Evolutionary conservation across 2,888 invertebrate species (phyloP).

Genomic region (Sialis fuliginosa): DNA sequence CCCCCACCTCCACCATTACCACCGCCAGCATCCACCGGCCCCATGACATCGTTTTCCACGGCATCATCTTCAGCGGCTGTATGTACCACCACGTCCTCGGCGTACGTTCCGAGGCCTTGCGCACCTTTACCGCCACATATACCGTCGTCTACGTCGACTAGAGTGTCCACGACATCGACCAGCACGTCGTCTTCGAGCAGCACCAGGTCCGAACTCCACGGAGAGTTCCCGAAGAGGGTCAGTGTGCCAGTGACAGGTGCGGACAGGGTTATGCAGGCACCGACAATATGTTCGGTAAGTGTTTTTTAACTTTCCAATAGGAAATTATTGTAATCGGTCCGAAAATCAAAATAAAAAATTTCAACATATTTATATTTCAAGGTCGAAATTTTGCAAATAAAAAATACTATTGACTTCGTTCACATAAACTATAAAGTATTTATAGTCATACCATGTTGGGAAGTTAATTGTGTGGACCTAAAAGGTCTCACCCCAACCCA

Average conservation of each 20-base stretch:
- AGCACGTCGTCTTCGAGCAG: constrained; percentile 5
- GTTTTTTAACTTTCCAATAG: neutral
- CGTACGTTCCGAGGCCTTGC: constrained; percentile 10
- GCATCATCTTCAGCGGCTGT: constrained; percentile 8
- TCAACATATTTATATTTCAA: too few relatives aligned
- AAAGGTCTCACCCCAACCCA: too few relatives aligned
- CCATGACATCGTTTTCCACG: constrained; percentile 4
- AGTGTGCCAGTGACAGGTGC: constrained; percentile 7
- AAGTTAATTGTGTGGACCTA: too few relatives aligned
- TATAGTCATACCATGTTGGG: too few relatives aligned
- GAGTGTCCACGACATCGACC: neutral
- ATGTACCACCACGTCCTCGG: neutral
- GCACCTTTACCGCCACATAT: constrained; percentile 8
- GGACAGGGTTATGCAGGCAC: constrained; percentile 20
- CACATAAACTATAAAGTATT: too few relatives aligned
- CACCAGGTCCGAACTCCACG: constrained; percentile 8
- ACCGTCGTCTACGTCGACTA: constrained; percentile 6
- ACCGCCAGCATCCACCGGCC: constrained; percentile 6
- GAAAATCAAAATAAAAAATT: too few relatives aligned
- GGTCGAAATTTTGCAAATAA: too few relatives aligned
- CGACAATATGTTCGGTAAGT: constrained; percentile 26
- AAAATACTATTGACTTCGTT: too few relatives aligned
- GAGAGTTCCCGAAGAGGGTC: constrained; percentile 6
- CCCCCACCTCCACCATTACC: constrained; percentile 8
- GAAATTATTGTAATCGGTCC: too few relatives aligned